Percentiles rank a stretch among this genome's conserved stretches.
Evolutionary conservation across 2,113 vertebrate species (phyloP).

Genomic region (Cromileptes altivelis): DNA sequence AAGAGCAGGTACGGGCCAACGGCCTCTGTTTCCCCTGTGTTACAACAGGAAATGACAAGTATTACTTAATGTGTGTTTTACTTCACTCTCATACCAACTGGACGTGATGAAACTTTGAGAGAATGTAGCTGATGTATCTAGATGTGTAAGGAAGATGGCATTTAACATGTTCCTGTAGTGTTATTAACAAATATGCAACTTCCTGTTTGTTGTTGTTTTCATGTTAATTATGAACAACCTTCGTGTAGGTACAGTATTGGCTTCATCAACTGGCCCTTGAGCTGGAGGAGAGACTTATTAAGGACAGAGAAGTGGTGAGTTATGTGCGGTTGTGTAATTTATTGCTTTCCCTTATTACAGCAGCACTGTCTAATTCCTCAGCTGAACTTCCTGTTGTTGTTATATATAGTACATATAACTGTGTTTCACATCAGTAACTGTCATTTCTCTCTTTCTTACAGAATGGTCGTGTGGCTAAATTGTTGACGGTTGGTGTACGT

Average conservation of each 20-base stretch:
- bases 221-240: not conserved
- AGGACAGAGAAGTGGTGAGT: slow-evolving; percentile 92
- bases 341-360: not conserved
- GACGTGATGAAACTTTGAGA: not conserved
- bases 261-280: slow-evolving; percentile 94
- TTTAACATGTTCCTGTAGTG: not conserved
- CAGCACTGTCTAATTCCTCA: not conserved
- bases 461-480: slow-evolving; percentile 93
- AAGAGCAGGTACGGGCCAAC: slow-evolving; percentile 86
- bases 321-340: not conserved
- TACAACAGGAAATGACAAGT: not conserved
- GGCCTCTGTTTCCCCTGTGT: not conserved
- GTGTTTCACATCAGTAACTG: not conserved
- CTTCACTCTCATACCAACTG: not conserved
- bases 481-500: slow-evolving; percentile 89
- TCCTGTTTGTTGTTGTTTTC: not conserved
- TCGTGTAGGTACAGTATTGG: slow-evolving; percentile 93
- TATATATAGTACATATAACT: not conserved
- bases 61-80: not conserved
- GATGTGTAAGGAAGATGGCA: not conserved
- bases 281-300: slow-evolving; percentile 92
- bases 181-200: not conserved
- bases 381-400: not conserved
- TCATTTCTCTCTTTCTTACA: slow-evolving; percentile 61
- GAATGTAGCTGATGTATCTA: not conserved